phyloP scores from a whole-genome alignment of 1,140 invertebrate genomes.

The Megathymus violae region DNA sequence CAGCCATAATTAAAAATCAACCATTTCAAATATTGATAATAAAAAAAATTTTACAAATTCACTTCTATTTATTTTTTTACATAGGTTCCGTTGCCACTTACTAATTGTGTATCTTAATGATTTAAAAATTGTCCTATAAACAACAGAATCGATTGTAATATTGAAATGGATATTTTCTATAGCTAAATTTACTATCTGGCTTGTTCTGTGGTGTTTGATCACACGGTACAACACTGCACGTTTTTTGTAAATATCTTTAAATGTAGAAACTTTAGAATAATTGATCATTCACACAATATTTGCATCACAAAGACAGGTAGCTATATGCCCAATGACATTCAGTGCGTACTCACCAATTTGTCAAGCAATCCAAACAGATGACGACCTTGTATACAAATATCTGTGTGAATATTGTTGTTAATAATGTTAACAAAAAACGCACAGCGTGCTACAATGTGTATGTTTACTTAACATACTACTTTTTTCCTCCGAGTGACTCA shows the following conservation, averaged over 20 bases:
- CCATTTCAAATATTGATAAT: neutral
- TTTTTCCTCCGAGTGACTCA: conserved; percentile 76
- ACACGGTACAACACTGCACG: neutral
- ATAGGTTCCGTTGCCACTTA: too few relatives aligned
- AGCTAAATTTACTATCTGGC: conserved; percentile 8
- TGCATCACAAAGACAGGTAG: too few relatives aligned
- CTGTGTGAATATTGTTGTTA: neutral
- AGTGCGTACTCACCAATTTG: too few relatives aligned
- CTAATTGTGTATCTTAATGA: too few relatives aligned
- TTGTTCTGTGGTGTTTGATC: neutral
- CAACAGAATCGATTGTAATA: too few relatives aligned
- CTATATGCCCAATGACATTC: too few relatives aligned
- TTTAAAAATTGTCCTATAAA: too few relatives aligned
- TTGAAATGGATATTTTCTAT: neutral
- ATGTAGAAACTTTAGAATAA: neutral
- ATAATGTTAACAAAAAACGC: conserved; percentile 4
- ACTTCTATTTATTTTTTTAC: too few relatives aligned
- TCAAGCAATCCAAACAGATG: too few relatives aligned
- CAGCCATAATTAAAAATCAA: neutral
- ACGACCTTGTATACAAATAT: too few relatives aligned
- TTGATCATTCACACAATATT: neutral
- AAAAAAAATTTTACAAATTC: too few relatives aligned
- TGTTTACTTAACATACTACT: conserved; percentile 46
- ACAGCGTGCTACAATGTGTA: neutral
- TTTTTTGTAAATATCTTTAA: neutral